Conservation (phyloP, 1,140 invertebrate species). For the Tetragonula clypearis region DNA sequence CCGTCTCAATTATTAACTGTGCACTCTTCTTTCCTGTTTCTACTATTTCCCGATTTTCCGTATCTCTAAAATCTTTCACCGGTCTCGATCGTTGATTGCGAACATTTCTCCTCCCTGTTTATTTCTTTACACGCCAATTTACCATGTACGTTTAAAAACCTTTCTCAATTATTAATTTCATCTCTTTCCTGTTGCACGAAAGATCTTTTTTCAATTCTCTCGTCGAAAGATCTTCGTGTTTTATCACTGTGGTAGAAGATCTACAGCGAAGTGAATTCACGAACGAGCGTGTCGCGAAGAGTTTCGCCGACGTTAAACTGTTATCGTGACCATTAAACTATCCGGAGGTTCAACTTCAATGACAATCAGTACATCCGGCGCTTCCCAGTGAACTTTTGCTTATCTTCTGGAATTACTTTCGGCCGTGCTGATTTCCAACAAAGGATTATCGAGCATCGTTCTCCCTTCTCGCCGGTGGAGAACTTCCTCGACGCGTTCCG, state of each 20-base stretch:
- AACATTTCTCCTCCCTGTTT: too few species aligned
- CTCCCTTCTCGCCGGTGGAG: not conserved
- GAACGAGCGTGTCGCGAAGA: not conserved
- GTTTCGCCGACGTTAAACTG: not conserved
- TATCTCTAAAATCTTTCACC: too few species aligned
- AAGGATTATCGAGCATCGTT: conserved; percentile 11
- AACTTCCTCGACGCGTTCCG: conserved; percentile 12
- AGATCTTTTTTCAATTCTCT: not conserved
- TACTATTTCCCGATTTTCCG: too few species aligned
- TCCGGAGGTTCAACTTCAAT: conserved; percentile 17
- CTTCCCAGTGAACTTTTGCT: conserved; percentile 26
- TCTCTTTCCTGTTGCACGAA: not conserved
- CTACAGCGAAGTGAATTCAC: too few species aligned
- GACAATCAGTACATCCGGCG: conserved; percentile 13
- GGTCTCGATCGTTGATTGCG: too few species aligned
- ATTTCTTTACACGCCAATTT: not conserved
- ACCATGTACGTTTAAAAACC: rapidly evolving
- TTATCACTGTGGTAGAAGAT: not conserved
- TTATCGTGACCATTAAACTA: not conserved
- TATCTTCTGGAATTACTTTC: conserved; percentile 29
- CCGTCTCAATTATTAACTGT: too few species aligned
- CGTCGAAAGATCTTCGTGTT: not conserved
- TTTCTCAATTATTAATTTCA: not conserved
- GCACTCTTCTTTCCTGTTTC: too few species aligned
- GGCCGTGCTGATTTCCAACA: not conserved